Conservation (phyloP, 1,140 invertebrate species). For the Matsumurasca onukii region DNA sequence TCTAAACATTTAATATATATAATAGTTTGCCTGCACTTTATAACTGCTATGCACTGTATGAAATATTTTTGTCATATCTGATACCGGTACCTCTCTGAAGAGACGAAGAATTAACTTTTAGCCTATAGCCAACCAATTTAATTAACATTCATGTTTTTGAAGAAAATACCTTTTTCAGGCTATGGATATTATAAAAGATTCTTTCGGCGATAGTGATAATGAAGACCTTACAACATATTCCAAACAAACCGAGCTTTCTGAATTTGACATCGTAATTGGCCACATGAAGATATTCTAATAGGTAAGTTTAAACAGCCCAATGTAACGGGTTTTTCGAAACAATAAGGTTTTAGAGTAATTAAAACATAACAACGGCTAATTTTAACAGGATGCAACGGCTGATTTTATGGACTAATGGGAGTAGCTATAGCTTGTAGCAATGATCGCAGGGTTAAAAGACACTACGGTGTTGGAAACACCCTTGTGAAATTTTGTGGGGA, state of each 20-base stretch:
- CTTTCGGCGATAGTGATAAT: constrained; percentile 26
- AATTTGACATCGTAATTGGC: constrained; percentile 53
- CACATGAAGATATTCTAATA: constrained; percentile 71
- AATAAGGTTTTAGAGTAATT: neutral
- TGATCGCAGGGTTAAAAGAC: neutral
- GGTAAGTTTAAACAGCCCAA: constrained; percentile 49
- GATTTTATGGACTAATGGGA: neutral
- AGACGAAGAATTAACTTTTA: too few relatives aligned
- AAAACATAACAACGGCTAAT: neutral
- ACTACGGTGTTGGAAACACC: neutral
- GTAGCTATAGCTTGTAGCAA: neutral
- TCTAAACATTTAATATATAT: too few relatives aligned
- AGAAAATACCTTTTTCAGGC: too few relatives aligned
- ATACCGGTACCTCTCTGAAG: too few relatives aligned
- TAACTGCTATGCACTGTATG: too few relatives aligned
- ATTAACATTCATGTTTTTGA: too few relatives aligned
- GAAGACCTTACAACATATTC: constrained; percentile 12
- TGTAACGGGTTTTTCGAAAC: neutral
- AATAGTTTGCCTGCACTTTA: too few relatives aligned
- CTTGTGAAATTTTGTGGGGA: neutral
- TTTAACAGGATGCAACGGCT: neutral
- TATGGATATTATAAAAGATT: constrained; percentile 9
- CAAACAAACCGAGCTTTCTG: constrained; percentile 1
- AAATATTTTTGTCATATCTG: too few relatives aligned
- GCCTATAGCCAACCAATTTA: too few relatives aligned